A percentile compares a stretch with the other conserved stretches of the same genome.
These are phyloP conservation scores for Ctenomys sociabilis DNA, from an alignment of 2,113 vertebrate genomes.

Conservation along the genomic window DNA sequence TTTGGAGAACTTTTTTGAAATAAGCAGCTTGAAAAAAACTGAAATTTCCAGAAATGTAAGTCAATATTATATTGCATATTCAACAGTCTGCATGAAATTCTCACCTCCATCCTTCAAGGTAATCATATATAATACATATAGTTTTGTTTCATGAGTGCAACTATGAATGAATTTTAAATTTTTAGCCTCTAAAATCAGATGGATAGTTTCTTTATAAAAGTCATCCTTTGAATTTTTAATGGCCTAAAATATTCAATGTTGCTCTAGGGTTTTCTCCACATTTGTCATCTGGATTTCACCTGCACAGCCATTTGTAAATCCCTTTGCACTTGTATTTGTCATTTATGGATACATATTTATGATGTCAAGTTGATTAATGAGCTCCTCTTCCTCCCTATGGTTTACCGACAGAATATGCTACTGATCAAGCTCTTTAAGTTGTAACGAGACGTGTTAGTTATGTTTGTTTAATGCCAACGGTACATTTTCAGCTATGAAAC, in stretches of 20 bases:
- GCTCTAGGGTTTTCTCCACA: not conserved
- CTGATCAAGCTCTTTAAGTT: not conserved
- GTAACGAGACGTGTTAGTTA: not conserved
- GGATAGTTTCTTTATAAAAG: not conserved
- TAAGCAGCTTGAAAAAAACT: slow-evolving; percentile 1
- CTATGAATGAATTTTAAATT: not conserved
- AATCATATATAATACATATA: not conserved
- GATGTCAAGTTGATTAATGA: slow-evolving; percentile 36
- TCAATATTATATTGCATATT: not conserved
- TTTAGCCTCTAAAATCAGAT: not conserved
- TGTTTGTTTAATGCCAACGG: not conserved
- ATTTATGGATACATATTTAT: not conserved
- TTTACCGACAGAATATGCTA: not conserved
- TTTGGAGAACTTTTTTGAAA: slow-evolving; percentile 9
- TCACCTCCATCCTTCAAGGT: not conserved
- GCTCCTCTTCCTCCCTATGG: not conserved
- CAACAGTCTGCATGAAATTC: not conserved
- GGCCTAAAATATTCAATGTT: not conserved
- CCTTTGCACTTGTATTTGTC: not conserved
- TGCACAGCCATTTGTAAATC: not conserved
- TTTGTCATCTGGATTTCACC: slow-evolving; percentile 21
- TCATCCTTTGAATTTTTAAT: slow-evolving; percentile 38
- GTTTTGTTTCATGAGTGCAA: slow-evolving; percentile 22
- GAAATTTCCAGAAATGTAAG: not conserved
- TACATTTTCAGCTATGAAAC: slow-evolving; percentile 35